A percentile compares a stretch with the other conserved stretches of the same genome.
Evolutionary conservation across 1,140 invertebrate genomes (phyloP).

Genomic region (Hypsibius dujardini): DNA sequence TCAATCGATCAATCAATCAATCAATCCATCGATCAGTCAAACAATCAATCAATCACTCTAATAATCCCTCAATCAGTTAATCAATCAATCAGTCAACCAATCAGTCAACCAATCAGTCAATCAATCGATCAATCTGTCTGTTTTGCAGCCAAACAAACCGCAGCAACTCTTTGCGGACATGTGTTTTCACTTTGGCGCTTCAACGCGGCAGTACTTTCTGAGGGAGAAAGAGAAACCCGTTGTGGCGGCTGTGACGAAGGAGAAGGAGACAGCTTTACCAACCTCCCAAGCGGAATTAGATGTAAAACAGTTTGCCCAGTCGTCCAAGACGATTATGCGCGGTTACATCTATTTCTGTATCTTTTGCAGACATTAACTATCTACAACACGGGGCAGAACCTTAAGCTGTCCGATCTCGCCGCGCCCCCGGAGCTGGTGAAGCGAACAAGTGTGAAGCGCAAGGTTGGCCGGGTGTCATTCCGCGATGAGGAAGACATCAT

Average conservation of each 20-base stretch:
- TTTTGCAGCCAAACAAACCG: slow-evolving; percentile 52
- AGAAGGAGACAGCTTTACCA: slow-evolving; percentile 23
- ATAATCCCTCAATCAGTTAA: no score
- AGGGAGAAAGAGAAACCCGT: slow-evolving; percentile 48
- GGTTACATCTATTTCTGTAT: slow-evolving; percentile 23
- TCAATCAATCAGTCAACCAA: no score
- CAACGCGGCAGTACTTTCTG: slow-evolving; percentile 79
- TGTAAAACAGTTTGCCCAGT: neutral
- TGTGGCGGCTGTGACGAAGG: slow-evolving; percentile 49
- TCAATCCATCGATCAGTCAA: no score
- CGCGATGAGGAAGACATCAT: slow-evolving; percentile 97
- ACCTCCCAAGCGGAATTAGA: neutral
- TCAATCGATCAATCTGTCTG: no score
- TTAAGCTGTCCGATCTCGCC: slow-evolving; percentile 81
- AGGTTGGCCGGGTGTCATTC: slow-evolving; percentile 54
- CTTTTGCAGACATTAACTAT: slow-evolving; percentile 78
- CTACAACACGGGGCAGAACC: slow-evolving; percentile 96
- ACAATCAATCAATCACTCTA: no score
- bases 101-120: no score
- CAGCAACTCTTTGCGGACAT: slow-evolving; percentile 86
- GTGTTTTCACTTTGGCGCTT: slow-evolving; percentile 88
- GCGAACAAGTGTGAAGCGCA: slow-evolving; percentile 53
- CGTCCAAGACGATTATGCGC: neutral
- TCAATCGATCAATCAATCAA: no score
- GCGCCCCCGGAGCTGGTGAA: slow-evolving; percentile 38